Evolutionary conservation across 92 coral and sea anemone species (phyloP), one percentile per base, ranked within the genome.

Genomic region (Siderastrea radians): DNA sequence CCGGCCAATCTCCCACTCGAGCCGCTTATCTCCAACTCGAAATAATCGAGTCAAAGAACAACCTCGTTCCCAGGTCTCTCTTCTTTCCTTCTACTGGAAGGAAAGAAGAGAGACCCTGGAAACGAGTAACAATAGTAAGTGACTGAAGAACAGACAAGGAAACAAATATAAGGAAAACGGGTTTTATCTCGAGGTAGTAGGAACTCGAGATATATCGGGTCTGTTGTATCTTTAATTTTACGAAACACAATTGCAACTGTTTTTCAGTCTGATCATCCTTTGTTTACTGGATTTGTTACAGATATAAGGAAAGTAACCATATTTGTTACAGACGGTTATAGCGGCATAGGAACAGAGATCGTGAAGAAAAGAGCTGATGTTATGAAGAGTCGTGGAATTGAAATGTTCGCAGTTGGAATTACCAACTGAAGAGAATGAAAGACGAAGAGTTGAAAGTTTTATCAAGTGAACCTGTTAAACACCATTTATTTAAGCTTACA

Each of bases 341-440:
- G 90, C 59, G 48, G 67, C 19, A 67, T 67, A 7, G 94, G 94
- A 19, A 10, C 75, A 38, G 94, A 91, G 15, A 86, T 60, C 68
- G 81, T 81, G 3, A 75, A 61, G 10, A 60, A 57, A n/a, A 59
- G 48, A 47, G 84, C 86, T 5, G 68, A 69, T 7, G 13, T 13
- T 14, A 43, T 91, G 60, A 81, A 76, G 16, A 63, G 75, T 11
- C 43, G 77, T 8, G 88, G 94, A 16, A 80, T 91, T 44, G 83
- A 80, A 85, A 74, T 78, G 67, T 91, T 86, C 67, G 91, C 88
- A 6, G 87, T 81, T n/a, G 87, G 87, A n/a, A 75, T 91, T 4
- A 55, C 66, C 3, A 76, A n/a, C n/a, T n/a, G n/a, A n/a, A 81
- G 3, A 89, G 87, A 58, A 86, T 71, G 47, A 71, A 84, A 61